A percentile compares a stretch with the other conserved stretches of the same genome.
These are phyloP conservation scores for Pyrrhia umbra DNA, from an alignment of 2,888 invertebrate genomes.

Conservation along the genomic window DNA sequence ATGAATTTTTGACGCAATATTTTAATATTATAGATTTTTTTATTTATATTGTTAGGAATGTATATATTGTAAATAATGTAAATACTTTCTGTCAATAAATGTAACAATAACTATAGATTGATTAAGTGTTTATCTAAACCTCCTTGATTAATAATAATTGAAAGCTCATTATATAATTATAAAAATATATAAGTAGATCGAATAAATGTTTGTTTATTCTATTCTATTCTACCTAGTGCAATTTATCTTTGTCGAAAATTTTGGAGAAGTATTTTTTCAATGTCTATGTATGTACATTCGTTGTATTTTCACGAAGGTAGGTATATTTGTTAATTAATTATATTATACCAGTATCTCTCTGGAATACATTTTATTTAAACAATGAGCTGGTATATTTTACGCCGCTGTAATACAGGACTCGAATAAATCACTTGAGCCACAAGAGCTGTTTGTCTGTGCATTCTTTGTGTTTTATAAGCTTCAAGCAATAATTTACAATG, in stretches of 20 bases:
- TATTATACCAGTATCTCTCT: slow-evolving; percentile 2
- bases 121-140: not conserved
- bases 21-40: no score
- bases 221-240: not conserved
- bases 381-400: slow-evolving; percentile 14
- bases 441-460: not conserved
- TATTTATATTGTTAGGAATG: no score
- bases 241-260: slow-evolving; percentile 12
- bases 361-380: slow-evolving; percentile 11
- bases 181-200: not conserved
- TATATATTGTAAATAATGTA: no score
- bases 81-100: no score
- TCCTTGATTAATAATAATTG: not conserved
- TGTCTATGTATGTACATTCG: no score
- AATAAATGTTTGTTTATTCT: no score
- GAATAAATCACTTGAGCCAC: slow-evolving; percentile 2
- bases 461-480: not conserved
- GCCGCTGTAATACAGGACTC: not conserved
- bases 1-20: no score
- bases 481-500: not conserved
- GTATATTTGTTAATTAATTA: slow-evolving; percentile 8
- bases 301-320: not conserved
- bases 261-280: not conserved
- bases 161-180: no score
- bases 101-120: no score